Base-by-base conservation (phyloP, 2,888 invertebrate genomes). In the Phorcus lineatus region DNA sequence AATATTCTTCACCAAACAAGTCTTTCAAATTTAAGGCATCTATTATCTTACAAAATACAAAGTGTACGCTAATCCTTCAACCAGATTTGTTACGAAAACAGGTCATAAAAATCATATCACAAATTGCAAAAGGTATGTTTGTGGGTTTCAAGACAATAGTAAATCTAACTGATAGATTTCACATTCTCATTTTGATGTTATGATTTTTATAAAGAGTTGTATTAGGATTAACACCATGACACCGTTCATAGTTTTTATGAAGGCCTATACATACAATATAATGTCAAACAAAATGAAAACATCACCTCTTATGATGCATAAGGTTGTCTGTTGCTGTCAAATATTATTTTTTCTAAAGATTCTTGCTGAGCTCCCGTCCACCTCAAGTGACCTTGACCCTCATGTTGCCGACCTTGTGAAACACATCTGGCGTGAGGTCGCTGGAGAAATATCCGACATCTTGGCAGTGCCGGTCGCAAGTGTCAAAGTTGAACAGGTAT, bases 361-460 rank as follows among this genome's bases (percentile, higher is more conserved):
- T 82, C 81, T 87, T 76, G 80, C 83, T 3, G 85, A 87, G 70
- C 82, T 86, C 62, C 84, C 84, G 79, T 77, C 77, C 24, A 82
- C 82, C 24, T 16, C 54, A 54, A 81, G 70, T 79, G 76, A 67
- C 36, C 75, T 80, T 40, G 76, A 78, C 53, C 79, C 62, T 52
- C 55, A 81, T 47, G 89, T 91, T 24, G 78, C 80, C 13, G 85
- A 86, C 28, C 82, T 92, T 54, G 87, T 91, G 40, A 89, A 91
- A 53, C 88, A 89, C 74, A 83, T 92, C 13, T 92, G 92, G 92
- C 78, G 78, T 40, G 92, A 92, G 80, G 91, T 92, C 0, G 80
- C 88, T 36, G 90, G 91, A 22, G 86, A 91, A 70, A 80, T 92
- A 28, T 86, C 88, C 22, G 82, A 87, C 4, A 81, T 90, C 4